Base-by-base conservation (phyloP, 30 jellyfish, hydroid and myxozoan species). In the Hydractinia echinata region DNA sequence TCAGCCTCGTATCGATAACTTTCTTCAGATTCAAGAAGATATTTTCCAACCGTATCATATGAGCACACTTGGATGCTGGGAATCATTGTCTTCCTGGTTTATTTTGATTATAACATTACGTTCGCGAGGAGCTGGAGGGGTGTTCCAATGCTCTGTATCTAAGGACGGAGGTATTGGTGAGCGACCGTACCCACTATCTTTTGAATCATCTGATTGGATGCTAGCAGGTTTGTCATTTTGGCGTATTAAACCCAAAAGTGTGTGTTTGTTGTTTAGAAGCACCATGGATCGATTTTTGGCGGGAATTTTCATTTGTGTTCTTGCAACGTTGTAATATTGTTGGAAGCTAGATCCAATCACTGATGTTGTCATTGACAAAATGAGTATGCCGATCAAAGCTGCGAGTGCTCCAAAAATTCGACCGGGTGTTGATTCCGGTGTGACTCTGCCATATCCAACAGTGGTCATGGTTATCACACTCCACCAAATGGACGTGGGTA, bases 391-490 rank as follows among this genome's bases (percentile, higher is more conserved):
- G 53, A 87, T 67, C 5, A 93, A 66, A 5, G 99, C 95, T 5
- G 95, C 96, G 55, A 83, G 88, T 8, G 89, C 96, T 10, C 99
- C 99, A 54, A 93, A 61, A 15, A 93, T 66, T 77, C 67, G 69
- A 39, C 99, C 99, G 39, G 87, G 82, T 4, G 73, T 73, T 5
- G 99, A 87, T 18, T 56, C 69, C 18, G 99, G 99, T 6, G 66
- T 82, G 21, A 89, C 87, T 51, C 80, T 91, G 6, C 99, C 99
- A 79, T 93, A 93, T n/a, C 99, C 99, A 4, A 88, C 96, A 6
- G 99, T 93, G 44, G 99, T 88, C 96, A 88, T 87, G 68, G 99
- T 93, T 16, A 88, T 76, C 7, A 93, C 87, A 53, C 96, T 84
- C 99, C 99, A 93, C 99, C 99, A 93, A 20, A 93, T 53, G 55